phyloP scores from a whole-genome alignment of 2,888 invertebrate genomes.

The Rambutsinella grinnellia region DNA sequence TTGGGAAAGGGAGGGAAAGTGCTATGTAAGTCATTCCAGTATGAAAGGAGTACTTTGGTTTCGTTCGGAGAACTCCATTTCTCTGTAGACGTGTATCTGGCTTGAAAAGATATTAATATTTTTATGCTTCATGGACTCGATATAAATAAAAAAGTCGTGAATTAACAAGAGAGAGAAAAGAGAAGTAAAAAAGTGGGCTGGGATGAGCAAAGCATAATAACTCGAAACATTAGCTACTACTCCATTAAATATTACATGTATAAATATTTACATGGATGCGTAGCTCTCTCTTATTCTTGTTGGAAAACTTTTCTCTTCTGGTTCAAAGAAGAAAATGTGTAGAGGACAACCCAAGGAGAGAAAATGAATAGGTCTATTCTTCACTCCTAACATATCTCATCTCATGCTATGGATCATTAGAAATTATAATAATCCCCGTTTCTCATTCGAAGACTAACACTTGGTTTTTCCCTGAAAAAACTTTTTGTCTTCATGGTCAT shows the following conservation, averaged over 20 bases:
- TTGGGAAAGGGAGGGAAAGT: constrained; percentile 7
- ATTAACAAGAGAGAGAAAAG: neutral
- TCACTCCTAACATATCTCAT: neutral
- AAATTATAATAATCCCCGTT: constrained; percentile 22
- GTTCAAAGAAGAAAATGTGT: constrained; percentile 2
- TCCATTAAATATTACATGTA: neutral
- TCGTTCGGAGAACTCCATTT: constrained; percentile 1
- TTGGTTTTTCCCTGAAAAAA: neutral
- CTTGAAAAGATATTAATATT: constrained; percentile 10
- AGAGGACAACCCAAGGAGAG: neutral
- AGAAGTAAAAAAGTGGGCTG: neutral
- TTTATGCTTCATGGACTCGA: constrained; percentile 13
- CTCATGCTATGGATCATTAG: constrained; percentile 18
- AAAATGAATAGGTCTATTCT: neutral
- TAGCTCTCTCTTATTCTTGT: neutral
- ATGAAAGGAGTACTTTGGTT: constrained; percentile 10
- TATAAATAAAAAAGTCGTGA: neutral
- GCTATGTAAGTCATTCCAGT: constrained; percentile 6
- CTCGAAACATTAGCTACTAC: neutral
- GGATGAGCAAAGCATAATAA: neutral
- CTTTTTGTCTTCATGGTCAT: constrained; percentile 11
- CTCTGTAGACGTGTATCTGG: neutral
- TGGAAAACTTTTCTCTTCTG: neutral
- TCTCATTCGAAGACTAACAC: constrained; percentile 19
- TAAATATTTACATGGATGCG: neutral